Evolutionary conservation across 2,113 vertebrate species (phyloP), one percentile per base, ranked within the genome.

Genomic region (Corythoichthys intestinalis): DNA sequence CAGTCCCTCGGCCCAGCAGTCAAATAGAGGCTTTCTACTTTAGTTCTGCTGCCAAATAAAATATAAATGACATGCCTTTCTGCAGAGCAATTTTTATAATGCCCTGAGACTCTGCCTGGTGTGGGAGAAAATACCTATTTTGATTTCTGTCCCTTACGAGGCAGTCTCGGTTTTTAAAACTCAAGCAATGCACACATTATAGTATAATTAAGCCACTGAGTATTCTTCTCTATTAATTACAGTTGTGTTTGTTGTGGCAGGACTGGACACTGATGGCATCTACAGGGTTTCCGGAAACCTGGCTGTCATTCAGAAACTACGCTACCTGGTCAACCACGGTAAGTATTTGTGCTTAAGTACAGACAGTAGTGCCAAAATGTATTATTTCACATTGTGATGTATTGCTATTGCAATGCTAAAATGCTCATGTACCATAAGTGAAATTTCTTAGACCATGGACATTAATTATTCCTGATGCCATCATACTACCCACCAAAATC

Each of bases 281-380:
- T 97, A 97, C 90, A 90, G 95, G 66, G 95, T 97, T 17, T 96
- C 92, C 0, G 95, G 96, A 61, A 98, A 97, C 83, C 85, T 98
- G 82, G 94, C 95, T 0, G 86, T 93, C 70, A 96, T 98, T 80
- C 95, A 98, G 90, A 98, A 97, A 78, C 91, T 98, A 47, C 93
- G 95, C 44, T 97, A 93, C 72, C 79, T 93, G 17, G 95, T 96
- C 63, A 92, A 98, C 84, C 93, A 94, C 60, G 95, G 95, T 98
- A 87, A 93, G 91, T 28, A 56, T 10, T 37, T 14, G 10, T 34
- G 53, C 20, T 34, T 15, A 4, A 2, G 50, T 53, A 53, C 50
- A 53, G 50, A 53, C 50, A 20, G 50, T 52, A 1, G 17, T 15
- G 50, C 9, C 11, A 7, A 50, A 50, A 48, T 15, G 10, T 50